phyloP scores from a whole-genome alignment of 1,140 invertebrate species.

The Orchestia grillus region DNA sequence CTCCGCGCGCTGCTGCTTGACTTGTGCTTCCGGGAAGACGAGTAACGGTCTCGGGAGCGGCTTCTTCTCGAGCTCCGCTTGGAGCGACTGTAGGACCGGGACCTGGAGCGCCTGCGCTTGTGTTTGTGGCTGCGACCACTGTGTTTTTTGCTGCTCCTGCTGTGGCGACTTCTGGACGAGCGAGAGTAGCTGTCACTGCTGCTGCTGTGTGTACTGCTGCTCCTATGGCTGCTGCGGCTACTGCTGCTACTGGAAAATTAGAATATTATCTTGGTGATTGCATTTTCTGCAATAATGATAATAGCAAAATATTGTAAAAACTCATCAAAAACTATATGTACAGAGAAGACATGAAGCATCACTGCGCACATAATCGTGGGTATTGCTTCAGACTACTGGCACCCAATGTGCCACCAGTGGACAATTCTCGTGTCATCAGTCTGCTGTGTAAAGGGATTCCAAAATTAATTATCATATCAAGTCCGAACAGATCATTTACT shows the following conservation, averaged over 20 bases:
- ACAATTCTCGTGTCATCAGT: no score
- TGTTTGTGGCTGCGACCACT: neutral
- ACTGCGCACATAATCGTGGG: neutral
- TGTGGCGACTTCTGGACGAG: conserved; percentile 38
- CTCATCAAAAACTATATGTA: no score
- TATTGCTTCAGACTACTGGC: no score
- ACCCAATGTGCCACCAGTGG: no score
- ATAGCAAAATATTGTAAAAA: neutral
- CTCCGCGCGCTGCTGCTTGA: neutral
- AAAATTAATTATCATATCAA: no score
- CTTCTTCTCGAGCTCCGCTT: neutral
- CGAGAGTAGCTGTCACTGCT: conserved; percentile 46
- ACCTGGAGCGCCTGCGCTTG: conserved; percentile 35
- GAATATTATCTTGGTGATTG: neutral
- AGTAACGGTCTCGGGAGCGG: conserved; percentile 12
- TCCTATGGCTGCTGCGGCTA: neutral
- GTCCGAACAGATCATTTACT: no score
- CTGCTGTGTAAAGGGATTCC: no score
- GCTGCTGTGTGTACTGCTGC: neutral
- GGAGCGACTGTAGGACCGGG: conserved; percentile 14
- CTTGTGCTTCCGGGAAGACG: conserved; percentile 19
- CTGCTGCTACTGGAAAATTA: neutral
- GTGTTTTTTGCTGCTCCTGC: neutral
- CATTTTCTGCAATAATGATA: neutral
- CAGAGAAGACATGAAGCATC: no score